Evolutionary conservation across 2,113 vertebrate genomes (phyloP), one percentile per base, ranked within the genome.

Genomic region (Nannobrachium achirus): DNA sequence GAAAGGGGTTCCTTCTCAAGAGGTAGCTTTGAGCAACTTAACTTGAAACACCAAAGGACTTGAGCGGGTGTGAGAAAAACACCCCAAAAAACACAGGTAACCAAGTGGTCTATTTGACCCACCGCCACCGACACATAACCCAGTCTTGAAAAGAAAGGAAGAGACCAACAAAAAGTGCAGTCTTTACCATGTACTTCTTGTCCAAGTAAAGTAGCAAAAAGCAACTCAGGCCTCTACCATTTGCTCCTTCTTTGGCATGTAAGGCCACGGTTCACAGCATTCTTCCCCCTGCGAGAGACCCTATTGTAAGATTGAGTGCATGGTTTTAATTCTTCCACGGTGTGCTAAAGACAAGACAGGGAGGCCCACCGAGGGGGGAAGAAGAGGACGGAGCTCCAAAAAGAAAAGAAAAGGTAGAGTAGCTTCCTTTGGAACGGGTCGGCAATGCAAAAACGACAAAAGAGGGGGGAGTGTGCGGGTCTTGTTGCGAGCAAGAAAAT

Each of bases 51-150:
- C 15, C n/a, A 11, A 0, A 41, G 56, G 65, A 51, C 20, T 20
- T 74, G 15, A 56, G 62, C 69, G 67, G 62, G 69, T 60, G 25
- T 11, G 45, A 9, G 8, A 49, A 13, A n/a, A 45, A 61, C 13
- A 25, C n/a, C n/a, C n/a, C 41, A 58, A 58, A 58, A 44, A 10
- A 39, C 45, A 45, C 46, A 39, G n/a, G 11, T 60, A 13, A 6
- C 8, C 49, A 19, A 71, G 6, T 7, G 18, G 19, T 20, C 60
- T 14, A 8, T 48, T n/a, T 48, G 44, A 9, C 8, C 8, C 18
- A 33, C 10, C 16, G 63, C 14, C 39, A 19, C 50, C 11, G 33
- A 45, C 48, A 49, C 63, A 66, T 66, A 25, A 18, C 52, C 33
- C 25, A 7, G 16, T 11, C 41, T 56, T 41, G 10, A n/a, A 11